Evolutionary conservation across 53 echinoderm and acorn worm species (phyloP).

Genomic region (Paelopatides confundens): DNA sequence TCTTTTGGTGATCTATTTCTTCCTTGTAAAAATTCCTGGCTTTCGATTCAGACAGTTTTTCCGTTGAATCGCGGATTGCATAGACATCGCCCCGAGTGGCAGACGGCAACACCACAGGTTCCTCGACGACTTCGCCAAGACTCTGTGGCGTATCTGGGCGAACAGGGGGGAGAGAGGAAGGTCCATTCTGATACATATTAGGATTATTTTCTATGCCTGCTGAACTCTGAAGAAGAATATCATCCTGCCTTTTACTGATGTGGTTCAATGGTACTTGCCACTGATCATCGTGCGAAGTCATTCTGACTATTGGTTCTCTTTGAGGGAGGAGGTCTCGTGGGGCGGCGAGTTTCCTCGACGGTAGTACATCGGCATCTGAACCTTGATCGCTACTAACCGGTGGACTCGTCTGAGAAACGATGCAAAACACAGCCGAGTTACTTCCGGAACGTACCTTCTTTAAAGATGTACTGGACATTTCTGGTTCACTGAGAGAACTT

Average conservation of each 20-base stretch:
- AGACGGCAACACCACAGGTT: slow-evolving; percentile 39
- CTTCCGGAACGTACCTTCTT: slow-evolving; percentile 52
- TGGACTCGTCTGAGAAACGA: slow-evolving; percentile 53
- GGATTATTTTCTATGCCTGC: slow-evolving; percentile 46
- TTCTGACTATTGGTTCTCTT: background rate
- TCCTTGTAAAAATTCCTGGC: slow-evolving; percentile 18
- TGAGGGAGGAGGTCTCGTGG: slow-evolving; percentile 13
- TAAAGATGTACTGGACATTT: slow-evolving; percentile 28
- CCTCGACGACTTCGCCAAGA: slow-evolving; percentile 37
- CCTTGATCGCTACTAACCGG: slow-evolving; percentile 8
- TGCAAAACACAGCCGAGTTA: slow-evolving; percentile 64
- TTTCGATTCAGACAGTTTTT: background rate
- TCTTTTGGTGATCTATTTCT: slow-evolving; percentile 42
- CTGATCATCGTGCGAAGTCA: background rate
- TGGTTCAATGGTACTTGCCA: background rate
- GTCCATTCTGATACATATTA: background rate
- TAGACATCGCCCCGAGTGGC: slow-evolving; percentile 20
- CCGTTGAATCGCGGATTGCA: background rate
- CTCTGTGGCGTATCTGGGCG: background rate
- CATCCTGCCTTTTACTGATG: background rate
- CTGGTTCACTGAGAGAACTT: slow-evolving; percentile 30
- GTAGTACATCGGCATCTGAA: slow-evolving; percentile 10
- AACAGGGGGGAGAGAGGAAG: background rate
- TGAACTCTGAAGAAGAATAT: slow-evolving; percentile 57
- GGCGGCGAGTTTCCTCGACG: background rate